These are phyloP conservation scores for Crossocerus cetratus DNA, from an alignment of 2,888 invertebrate genomes.

Conservation along the genomic window DNA sequence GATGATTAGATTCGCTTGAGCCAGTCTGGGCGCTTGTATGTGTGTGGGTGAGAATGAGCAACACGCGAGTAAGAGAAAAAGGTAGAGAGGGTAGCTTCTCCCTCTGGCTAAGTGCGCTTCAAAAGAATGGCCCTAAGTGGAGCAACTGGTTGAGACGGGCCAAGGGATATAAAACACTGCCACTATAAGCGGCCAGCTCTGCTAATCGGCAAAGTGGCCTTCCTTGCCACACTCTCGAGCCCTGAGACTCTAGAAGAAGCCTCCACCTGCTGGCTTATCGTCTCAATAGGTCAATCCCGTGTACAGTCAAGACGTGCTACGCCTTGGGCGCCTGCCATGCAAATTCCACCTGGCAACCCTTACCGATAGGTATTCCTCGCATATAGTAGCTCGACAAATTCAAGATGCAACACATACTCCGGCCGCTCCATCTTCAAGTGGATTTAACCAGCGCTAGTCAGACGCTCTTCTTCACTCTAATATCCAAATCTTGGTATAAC, in stretches of 20 bases:
- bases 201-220: conserved; percentile 38
- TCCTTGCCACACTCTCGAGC: conserved; percentile 16
- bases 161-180: neutral
- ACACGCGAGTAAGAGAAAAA: too few relatives aligned
- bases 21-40: too few relatives aligned
- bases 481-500: too few relatives aligned
- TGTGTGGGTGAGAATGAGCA: too few relatives aligned
- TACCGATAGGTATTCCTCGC: neutral
- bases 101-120: too few relatives aligned
- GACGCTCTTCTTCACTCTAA: too few relatives aligned
- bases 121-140: too few relatives aligned
- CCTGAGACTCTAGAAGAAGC: conserved; percentile 29
- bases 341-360: neutral
- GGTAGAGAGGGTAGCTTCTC: too few relatives aligned
- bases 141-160: neutral
- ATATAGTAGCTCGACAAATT: neutral
- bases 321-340: neutral
- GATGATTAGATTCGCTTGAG: too few relatives aligned
- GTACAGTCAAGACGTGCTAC: neutral
- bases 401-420: neutral
- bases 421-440: too few relatives aligned
- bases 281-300: conserved; percentile 16
- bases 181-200: neutral
- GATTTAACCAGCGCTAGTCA: too few relatives aligned
- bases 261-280: conserved; percentile 9